Evolutionary conservation across 2,888 invertebrate species (phyloP).

Genomic region (Lordiphosa andalusiaca): DNA sequence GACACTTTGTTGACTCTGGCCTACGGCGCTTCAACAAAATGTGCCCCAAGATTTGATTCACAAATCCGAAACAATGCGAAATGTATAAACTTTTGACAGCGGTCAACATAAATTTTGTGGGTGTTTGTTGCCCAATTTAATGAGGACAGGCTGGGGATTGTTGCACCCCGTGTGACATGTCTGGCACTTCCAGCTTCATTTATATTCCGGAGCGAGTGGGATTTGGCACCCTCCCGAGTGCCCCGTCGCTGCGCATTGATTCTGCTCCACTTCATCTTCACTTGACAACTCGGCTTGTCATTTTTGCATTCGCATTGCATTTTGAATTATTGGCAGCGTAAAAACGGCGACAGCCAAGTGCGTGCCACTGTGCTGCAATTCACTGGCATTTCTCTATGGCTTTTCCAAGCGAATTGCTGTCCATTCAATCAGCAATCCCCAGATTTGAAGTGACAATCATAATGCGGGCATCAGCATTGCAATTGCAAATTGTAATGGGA

Average conservation of each 20-base stretch:
- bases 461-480: constrained; percentile 63
- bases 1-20: constrained; percentile 42
- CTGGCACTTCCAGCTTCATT: constrained; percentile 45
- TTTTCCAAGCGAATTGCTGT: constrained; percentile 65
- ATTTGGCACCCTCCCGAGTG: constrained; percentile 30
- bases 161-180: constrained; percentile 1
- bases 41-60: constrained; percentile 19
- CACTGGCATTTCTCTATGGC: constrained; percentile 7
- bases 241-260: constrained; percentile 38
- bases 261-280: constrained; percentile 40
- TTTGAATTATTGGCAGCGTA: constrained; percentile 70
- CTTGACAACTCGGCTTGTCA: constrained; percentile 38
- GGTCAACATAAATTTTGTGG: constrained; percentile 43
- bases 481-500: constrained; percentile 40
- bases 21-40: constrained; percentile 10
- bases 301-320: constrained; percentile 55
- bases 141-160: constrained; percentile 47
- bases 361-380: constrained; percentile 53
- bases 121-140: constrained; percentile 60
- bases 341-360: constrained; percentile 68
- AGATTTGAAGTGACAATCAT: constrained; percentile 71
- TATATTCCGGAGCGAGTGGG: constrained; percentile 10
- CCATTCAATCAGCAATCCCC: constrained; percentile 72
- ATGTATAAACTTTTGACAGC: constrained; percentile 54
- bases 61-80: constrained; percentile 23